Base-by-base conservation (phyloP, 1,140 invertebrate genomes). In the Lutraria rhynchaena region DNA sequence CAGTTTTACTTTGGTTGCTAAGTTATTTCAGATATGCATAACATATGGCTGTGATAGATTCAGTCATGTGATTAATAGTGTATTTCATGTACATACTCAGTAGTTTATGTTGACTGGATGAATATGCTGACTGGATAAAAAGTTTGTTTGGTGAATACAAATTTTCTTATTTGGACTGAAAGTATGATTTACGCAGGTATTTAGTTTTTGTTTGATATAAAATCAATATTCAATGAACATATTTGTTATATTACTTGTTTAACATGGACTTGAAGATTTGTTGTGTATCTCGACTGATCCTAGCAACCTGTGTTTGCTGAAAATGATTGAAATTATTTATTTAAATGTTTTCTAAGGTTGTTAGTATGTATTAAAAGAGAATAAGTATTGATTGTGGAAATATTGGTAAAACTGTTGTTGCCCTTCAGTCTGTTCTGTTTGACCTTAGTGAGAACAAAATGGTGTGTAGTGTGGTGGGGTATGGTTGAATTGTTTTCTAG, bases 101-200 rank as follows among this genome's bases (percentile, higher is more conserved):
- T 37, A 57, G 76, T 69, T 70, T 80, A 29, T 70, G 60, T 35
- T 41, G 53, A 41, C 37, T 67, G 19, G 63, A 29, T 53, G 53
- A 80, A 80, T 57, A 41, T 80, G 76, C 76, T 80, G 76, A 80
- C 76, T 80, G 65, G 65, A 65, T 77, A 41, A 46, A 67, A 60
- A 58, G 13, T 55, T 55, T 73, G 31, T 58, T 58, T 5, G 33
- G 19, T 51, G 46, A 29, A 31, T 29, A 44, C 17, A 61, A 27
- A 35, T 44, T 33, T 46, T 44, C 29, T 55, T 51, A 19, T 53
- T 67, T 67, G 13, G 60, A 27, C 17, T 69, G 57, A 35, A 41
- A 51, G 58, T 41, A 80, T 80, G 76, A 69, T 80, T 57, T 60
- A 41, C 60, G 49, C 31, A 80, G 76, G 76, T 80, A 67, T 69